Evolutionary conservation across 1,140 invertebrate species (phyloP), one percentile per base, ranked within the genome.

Genomic region (Saxidomus purpurata): DNA sequence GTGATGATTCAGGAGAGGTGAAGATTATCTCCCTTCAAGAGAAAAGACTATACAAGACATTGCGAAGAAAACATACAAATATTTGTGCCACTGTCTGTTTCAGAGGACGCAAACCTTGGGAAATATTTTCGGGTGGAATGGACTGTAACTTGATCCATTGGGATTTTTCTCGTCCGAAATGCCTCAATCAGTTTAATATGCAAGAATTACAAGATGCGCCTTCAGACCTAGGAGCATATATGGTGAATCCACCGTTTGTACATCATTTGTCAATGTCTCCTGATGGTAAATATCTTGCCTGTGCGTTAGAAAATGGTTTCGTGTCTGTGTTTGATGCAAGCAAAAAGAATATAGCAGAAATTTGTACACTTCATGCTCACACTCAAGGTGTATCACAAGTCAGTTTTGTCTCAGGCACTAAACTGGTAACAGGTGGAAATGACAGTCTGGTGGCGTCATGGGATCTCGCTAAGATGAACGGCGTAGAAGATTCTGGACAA

Each of bases 61-160:
- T 95, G 3, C 81, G 94, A 43, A 77, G 91, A 47, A 95, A 95
- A 82, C 95, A 95, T 87, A 93, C 94, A 52, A 95, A 95, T 69
- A 95, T 95, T 36, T 95, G 95, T 88, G 92, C 95, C 9, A 93
- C 93, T 38, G 93, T 93, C 40, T 86, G 90, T 84, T 95, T 95
- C 69, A 91, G 93, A 25, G 89, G 92, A 13, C 85, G 89, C 17
- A 92, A 92, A 77, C 93, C 92, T 36, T 94, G 93, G 94, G 94
- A 95, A 61, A 55, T 95, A 15, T 79, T 95, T 25, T 94, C 91
- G 49, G 94, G 93, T 9, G 95, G 94, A 25, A 71, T 95, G 69
- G 95, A 95, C 86, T 94, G 91, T 67, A 94, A 94, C 17, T 67
- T 95, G 0, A 92, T 95, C 38, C 94, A 94, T 74, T 95, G 95